Conservation (phyloP, 2,888 invertebrate genomes). For the Drosophila setosimentum region DNA sequence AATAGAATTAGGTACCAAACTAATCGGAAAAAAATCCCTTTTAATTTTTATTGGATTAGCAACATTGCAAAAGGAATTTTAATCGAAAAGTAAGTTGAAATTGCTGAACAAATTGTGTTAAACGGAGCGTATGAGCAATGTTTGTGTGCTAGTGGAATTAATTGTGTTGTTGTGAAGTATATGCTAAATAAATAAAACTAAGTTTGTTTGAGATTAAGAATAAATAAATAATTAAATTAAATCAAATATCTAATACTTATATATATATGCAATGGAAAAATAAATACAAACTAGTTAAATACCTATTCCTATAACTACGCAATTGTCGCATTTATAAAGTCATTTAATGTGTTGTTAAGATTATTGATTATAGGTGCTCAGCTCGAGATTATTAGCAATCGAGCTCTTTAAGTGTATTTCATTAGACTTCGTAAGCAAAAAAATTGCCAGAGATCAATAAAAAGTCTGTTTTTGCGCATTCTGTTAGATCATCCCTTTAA, state of each 20-base stretch:
- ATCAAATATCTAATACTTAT: neutral
- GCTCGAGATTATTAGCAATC: neutral
- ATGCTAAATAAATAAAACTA: neutral
- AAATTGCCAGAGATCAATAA: slow-evolving; percentile 9
- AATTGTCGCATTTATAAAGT: neutral
- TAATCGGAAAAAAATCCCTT: neutral
- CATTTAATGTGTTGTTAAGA: neutral
- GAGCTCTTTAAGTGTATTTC: slow-evolving; percentile 14
- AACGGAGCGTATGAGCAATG: slow-evolving; percentile 24
- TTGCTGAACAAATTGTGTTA: neutral
- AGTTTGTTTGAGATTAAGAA: neutral
- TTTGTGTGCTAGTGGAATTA: neutral
- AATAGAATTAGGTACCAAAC: slow-evolving; percentile 2
- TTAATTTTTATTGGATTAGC: slow-evolving; percentile 19
- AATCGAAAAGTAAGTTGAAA: slow-evolving; percentile 42
- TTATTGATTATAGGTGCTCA: neutral
- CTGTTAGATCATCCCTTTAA: slow-evolving; percentile 1
- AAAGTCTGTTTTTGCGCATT: slow-evolving; percentile 12
- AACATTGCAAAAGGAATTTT: slow-evolving; percentile 7
- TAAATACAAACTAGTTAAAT: neutral
- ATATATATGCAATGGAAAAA: neutral
- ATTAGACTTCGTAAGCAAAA: slow-evolving; percentile 3
- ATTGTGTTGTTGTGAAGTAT: neutral
- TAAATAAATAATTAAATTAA: neutral
- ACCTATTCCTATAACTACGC: neutral